Base-by-base conservation (phyloP, 2,797 vertebrate species). In the Pagetopsis macropterus region DNA sequence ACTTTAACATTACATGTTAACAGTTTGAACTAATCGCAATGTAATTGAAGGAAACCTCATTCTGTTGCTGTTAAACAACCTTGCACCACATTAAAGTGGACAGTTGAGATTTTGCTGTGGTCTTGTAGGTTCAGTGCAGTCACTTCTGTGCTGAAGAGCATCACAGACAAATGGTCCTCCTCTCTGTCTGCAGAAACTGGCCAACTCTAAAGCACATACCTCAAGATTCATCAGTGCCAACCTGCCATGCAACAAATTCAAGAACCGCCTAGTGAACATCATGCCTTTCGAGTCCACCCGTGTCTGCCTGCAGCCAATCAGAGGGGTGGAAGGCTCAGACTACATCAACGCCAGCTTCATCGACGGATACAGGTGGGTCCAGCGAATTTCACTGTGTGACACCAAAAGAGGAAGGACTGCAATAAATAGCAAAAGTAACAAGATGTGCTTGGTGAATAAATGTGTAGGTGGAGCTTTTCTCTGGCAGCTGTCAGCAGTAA, bases 281-380 rank as follows among this genome's bases (percentile, higher is more conserved):
- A 96, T 98, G 97, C 97, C 98, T 1, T 98, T 98, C 0, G 98
- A 99, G 91, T 93, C 97, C 76, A 97, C 95, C 0, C 96, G 98
- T 0, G 97, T 99, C 77, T 96, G 95, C 85, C 95, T 99, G 90
- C 97, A 98, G 92, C 98, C 97, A 67, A 97, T 99, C 92, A 96
- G 97, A 46, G 98, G 97, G 0, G 96, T 98, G 3, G 98, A 99
- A 87, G 97, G 98, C 73, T 99, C 97, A 0, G 98, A 99, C 90
- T 99, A 99, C 92, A 98, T 99, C 92, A 99, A 99, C 2, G 97
- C 95, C 94, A 99, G 97, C 92, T 99, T 97, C 89, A 95, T 99
- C 51, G 96, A 98, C 17, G 98, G 98, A 70, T 99, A 99, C 86
- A 97, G 97, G 97, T 97, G 76, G 90, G 90, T 63, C 31, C 10